Evolutionary conservation across 2,797 vertebrate species (phyloP).

Genomic region (Hyperoplus lanceolatus): DNA sequence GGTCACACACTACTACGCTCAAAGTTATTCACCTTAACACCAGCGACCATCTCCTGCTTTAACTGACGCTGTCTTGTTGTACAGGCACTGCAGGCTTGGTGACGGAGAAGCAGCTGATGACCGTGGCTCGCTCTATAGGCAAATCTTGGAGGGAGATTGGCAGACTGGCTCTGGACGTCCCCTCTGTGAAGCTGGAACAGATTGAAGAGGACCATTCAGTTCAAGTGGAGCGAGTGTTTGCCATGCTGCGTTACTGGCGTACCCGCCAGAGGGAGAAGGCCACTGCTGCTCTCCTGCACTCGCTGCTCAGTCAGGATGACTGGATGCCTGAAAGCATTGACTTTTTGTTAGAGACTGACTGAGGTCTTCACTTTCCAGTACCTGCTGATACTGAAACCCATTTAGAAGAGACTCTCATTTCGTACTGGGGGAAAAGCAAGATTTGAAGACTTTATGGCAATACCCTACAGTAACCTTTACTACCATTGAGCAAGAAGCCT

Average conservation of each 20-base stretch:
- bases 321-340: slow-evolving; percentile 64
- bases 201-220: slow-evolving; percentile 76
- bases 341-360: slow-evolving; percentile 69
- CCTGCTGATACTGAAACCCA: not conserved
- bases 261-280: slow-evolving; percentile 65
- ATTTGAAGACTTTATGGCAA: not conserved
- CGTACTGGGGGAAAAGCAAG: not conserved
- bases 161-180: slow-evolving; percentile 72
- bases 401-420: not conserved
- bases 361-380: slow-evolving; percentile 3
- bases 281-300: slow-evolving; percentile 75
- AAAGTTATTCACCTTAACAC: not conserved
- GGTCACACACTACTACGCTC: slow-evolving; percentile 15
- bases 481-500: not conserved
- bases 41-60: not conserved
- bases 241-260: slow-evolving; percentile 80
- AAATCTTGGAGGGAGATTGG: slow-evolving; percentile 82
- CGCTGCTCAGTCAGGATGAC: slow-evolving; percentile 74
- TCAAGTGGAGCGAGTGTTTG: slow-evolving; percentile 78
- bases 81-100: slow-evolving; percentile 58
- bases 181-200: slow-evolving; percentile 79
- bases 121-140: slow-evolving; percentile 74
- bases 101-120: slow-evolving; percentile 84
- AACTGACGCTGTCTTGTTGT: slow-evolving; percentile 4
- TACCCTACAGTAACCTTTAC: not conserved